These are phyloP conservation scores for Ivindomyrus marchei DNA, from an alignment of 2,113 vertebrate genomes.

Conservation along the genomic window DNA sequence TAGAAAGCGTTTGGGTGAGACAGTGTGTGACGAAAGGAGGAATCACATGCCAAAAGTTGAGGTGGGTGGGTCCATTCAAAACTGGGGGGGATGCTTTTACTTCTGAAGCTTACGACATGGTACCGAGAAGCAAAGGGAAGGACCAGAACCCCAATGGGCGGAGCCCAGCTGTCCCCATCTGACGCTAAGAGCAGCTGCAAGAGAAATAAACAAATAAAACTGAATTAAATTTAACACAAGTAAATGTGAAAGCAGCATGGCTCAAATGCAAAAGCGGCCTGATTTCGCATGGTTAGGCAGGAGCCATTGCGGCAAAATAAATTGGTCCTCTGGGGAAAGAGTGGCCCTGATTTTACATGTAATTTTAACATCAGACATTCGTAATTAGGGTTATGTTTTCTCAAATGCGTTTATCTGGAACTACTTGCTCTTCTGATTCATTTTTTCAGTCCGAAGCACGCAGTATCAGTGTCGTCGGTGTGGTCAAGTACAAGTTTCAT, in stretches of 20 bases:
- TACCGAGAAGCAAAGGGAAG: slow-evolving; percentile 18
- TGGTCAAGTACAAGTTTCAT: not conserved
- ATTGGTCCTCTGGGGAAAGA: not conserved
- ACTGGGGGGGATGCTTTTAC: slow-evolving; percentile 9
- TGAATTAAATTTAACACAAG: not conserved
- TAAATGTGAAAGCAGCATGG: not conserved
- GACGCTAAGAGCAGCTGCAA: not conserved
- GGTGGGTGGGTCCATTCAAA: not conserved
- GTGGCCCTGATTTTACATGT: not conserved
- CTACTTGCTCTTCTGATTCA: not conserved
- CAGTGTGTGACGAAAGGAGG: slow-evolving; percentile 34
- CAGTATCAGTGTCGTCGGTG: not conserved
- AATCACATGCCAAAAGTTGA: not conserved
- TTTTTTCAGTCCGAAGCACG: not conserved
- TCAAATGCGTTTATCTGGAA: not conserved
- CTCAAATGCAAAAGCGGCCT: not conserved
- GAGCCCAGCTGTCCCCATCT: slow-evolving; percentile 5
- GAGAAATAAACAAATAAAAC: not conserved
- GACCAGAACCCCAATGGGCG: not conserved
- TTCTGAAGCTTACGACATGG: slow-evolving; percentile 29
- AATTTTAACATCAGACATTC: slow-evolving; percentile 7
- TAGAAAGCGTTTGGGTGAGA: slow-evolving; percentile 36
- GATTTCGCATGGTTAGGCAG: not conserved
- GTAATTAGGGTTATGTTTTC: slow-evolving; percentile 1
- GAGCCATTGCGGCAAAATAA: not conserved